Percentiles rank a stretch among this genome's conserved stretches.
Conservation (phyloP, 2,797 vertebrate species). For the Streptopelia turtur region DNA sequence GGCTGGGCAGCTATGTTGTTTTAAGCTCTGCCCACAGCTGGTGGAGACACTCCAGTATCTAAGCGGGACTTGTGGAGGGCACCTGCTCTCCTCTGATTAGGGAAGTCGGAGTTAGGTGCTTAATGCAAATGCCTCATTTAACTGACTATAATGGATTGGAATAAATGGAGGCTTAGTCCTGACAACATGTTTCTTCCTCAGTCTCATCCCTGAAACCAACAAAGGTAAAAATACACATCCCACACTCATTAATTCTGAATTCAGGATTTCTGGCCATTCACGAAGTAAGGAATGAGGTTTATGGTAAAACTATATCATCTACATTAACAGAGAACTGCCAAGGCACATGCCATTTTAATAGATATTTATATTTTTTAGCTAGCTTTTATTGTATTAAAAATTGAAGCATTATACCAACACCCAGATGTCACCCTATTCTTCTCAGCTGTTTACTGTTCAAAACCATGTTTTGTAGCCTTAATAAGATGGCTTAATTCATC, state of each 20-base stretch:
- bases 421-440: not conserved
- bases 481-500: not conserved
- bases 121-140: not conserved
- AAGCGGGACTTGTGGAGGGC: not conserved
- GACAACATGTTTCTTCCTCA: not conserved
- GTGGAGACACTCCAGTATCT: no score
- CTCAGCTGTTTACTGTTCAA: not conserved
- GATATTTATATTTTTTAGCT: not conserved
- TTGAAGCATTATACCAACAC: not conserved
- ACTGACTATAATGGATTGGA: accelerated
- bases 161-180: not conserved
- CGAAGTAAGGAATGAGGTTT: not conserved
- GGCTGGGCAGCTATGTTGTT: not conserved
- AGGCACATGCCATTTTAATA: not conserved
- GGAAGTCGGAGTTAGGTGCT: not conserved
- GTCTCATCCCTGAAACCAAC: not conserved
- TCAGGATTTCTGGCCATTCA: not conserved
- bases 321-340: not conserved
- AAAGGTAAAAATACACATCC: not conserved
- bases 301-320: not conserved
- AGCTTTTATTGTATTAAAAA: constrained; percentile 22
- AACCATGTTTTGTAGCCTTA: not conserved
- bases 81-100: accelerated
- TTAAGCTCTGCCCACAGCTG: not conserved
- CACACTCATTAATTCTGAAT: accelerated